Base-by-base conservation (phyloP, 2,797 vertebrate species). In the Danio albolineatus region DNA sequence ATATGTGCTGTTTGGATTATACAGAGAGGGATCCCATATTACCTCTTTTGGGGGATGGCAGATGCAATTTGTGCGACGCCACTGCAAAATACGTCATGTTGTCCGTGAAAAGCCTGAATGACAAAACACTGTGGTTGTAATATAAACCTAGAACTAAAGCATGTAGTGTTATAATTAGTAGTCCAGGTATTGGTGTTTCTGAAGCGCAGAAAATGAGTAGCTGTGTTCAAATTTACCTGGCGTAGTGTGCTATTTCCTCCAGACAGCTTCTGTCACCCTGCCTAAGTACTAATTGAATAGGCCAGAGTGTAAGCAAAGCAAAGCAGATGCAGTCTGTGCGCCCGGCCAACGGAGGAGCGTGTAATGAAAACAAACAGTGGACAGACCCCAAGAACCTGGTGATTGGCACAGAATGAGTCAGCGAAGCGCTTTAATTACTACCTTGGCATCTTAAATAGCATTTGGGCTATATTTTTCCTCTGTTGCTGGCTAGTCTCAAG, bases 381-480 rank as follows among this genome's bases (percentile, higher is more conserved):
- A 65, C 6, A 10, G 13, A 65, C 61, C 38, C 60, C 10, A 14
- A 12, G 41, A 59, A 59, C 53, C 69, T 51, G 4, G 71, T 75
- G 76, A 82, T 61, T 74, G 72, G 65, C 72, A 38, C 78, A 62
- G 16, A 28, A 57, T 75, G 76, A 81, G 56, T 80, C 80, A 77
- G 21, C 61, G 49, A 66, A 79, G 59, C 59, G 14, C 70, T 80
- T 49, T 84, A 80, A 84, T 84, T 80, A 80, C 59, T 73, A 71
- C 12, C 14, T 21, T 75, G 85, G 51, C 80, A 78, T 80, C 79
- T 82, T 76, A 78, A 84, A 80, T 67, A 78, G 82, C 46, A 28
- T 67, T 59, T 49, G 67, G 60, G 51, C 64, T 82, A 43, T 49
- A 72, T 54, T 16, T 77, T 74, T 77, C 60, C 43, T 28, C 64